Percentiles rank a stretch among this genome's conserved stretches.
Evolutionary conservation across 2,888 invertebrate genomes (phyloP).

Genomic region (Tolmerus cingulatus): DNA sequence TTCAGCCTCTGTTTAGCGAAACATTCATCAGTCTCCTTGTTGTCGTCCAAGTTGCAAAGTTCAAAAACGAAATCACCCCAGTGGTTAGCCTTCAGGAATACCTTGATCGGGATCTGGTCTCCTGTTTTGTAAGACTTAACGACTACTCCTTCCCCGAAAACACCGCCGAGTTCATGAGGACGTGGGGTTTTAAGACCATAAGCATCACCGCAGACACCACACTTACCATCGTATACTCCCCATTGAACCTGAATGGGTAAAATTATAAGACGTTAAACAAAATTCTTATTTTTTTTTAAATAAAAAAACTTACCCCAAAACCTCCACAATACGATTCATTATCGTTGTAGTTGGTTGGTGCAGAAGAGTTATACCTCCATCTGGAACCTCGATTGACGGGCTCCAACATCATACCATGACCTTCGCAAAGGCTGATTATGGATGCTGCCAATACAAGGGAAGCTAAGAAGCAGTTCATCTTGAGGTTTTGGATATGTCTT

Average conservation of each 20-base stretch:
- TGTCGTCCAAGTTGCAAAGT: conserved; percentile 60
- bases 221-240: conserved; percentile 59
- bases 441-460: background rate
- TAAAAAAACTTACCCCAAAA: background rate
- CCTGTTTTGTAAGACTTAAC: conserved; percentile 59
- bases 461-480: background rate
- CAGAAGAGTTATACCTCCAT: background rate
- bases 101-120: conserved; percentile 53
- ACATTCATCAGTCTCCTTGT: conserved; percentile 64
- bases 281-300: background rate
- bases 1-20: conserved; percentile 57
- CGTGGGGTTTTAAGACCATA: conserved; percentile 59
- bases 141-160: conserved; percentile 60
- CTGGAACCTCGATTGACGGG: background rate
- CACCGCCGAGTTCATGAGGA: conserved; percentile 64
- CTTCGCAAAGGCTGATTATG: background rate
- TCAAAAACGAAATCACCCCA: conserved; percentile 61
- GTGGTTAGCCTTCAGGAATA: conserved; percentile 61
- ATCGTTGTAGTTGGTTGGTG: background rate
- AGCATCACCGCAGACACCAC: conserved; percentile 65
- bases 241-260: conserved; percentile 58
- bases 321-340: conserved; percentile 11
- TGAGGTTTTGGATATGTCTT: background rate
- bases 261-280: background rate
- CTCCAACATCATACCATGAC: conserved; percentile 11